These are phyloP conservation scores for Timandra comae DNA, from an alignment of 2,888 invertebrate species.

Conservation along the genomic window DNA sequence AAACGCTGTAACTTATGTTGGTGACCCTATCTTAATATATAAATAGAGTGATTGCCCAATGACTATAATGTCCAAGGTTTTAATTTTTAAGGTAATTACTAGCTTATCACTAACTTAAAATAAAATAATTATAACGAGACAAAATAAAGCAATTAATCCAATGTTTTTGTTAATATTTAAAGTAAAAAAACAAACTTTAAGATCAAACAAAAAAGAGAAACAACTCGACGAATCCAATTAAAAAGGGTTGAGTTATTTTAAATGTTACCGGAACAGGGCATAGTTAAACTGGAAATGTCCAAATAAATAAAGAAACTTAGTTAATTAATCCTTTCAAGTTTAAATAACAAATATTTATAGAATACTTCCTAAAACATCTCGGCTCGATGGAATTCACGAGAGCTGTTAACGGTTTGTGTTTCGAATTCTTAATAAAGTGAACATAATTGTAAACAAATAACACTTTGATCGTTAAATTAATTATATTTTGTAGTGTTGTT, in stretches of 20 bases:
- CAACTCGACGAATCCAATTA: neutral
- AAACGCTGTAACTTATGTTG: too few relatives aligned
- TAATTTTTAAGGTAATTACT: too few relatives aligned
- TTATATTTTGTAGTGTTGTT: too few relatives aligned
- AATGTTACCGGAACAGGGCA: neutral
- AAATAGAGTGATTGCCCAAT: too few relatives aligned
- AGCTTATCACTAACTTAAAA: too few relatives aligned
- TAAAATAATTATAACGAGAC: too few relatives aligned
- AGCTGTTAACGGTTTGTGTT: neutral
- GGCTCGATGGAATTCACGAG: neutral
- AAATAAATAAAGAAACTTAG: constrained; percentile 16
- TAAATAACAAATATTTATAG: constrained; percentile 5
- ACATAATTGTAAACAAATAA: constrained; percentile 12
- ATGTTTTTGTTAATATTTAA: too few relatives aligned
- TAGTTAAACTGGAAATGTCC: constrained; percentile 6
- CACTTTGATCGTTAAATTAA: too few relatives aligned
- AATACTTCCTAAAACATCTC: neutral
- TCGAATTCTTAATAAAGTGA: constrained; percentile 8
- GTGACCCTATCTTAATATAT: too few relatives aligned
- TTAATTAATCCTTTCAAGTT: constrained; percentile 11
- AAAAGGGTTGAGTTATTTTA: neutral
- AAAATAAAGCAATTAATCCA: too few relatives aligned
- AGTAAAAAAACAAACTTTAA: too few relatives aligned
- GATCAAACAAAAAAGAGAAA: neutral
- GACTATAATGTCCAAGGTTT: too few relatives aligned